Conservation (phyloP, 2,888 invertebrate species). For the Aphodius sticticus region DNA sequence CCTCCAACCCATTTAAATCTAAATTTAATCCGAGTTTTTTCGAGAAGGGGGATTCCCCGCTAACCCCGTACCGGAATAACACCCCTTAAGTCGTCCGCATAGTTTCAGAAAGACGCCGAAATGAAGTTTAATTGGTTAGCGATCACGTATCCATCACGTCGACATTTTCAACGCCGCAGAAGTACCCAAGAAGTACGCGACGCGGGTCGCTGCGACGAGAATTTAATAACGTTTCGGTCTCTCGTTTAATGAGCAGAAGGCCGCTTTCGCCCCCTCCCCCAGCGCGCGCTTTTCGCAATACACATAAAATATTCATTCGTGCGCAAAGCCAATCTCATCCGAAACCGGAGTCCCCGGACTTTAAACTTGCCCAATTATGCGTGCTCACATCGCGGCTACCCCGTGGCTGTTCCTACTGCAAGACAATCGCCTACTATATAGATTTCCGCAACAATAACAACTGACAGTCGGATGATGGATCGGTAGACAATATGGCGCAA, state of each 20-base stretch:
- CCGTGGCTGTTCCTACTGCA: constrained; percentile 46
- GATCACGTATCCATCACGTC: constrained; percentile 32
- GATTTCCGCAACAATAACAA: constrained; percentile 60
- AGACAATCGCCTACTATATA: constrained; percentile 56
- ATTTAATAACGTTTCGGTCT: constrained; percentile 50
- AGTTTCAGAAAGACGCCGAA: neutral
- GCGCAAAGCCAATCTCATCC: constrained; percentile 58
- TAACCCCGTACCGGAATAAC: neutral
- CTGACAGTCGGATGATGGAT: constrained; percentile 61
- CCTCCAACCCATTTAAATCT: neutral
- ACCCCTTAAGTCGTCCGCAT: constrained; percentile 1
- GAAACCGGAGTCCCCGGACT: constrained; percentile 47
- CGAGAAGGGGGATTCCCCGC: neutral
- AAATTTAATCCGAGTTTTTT: neutral
- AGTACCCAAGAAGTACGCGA: constrained; percentile 39
- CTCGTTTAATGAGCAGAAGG: constrained; percentile 11
- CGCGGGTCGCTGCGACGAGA: constrained; percentile 57
- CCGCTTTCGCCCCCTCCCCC: neutral
- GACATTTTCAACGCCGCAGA: neutral
- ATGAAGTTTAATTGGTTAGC: constrained; percentile 27
- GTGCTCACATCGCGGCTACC: constrained; percentile 54
- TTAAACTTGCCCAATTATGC: constrained; percentile 60
- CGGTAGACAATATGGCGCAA: constrained; percentile 58
- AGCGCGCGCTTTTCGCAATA: neutral
- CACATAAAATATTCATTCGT: constrained; percentile 60